These are phyloP conservation scores for Andricus grossulariae DNA, from an alignment of 1,140 invertebrate species.

Conservation along the genomic window DNA sequence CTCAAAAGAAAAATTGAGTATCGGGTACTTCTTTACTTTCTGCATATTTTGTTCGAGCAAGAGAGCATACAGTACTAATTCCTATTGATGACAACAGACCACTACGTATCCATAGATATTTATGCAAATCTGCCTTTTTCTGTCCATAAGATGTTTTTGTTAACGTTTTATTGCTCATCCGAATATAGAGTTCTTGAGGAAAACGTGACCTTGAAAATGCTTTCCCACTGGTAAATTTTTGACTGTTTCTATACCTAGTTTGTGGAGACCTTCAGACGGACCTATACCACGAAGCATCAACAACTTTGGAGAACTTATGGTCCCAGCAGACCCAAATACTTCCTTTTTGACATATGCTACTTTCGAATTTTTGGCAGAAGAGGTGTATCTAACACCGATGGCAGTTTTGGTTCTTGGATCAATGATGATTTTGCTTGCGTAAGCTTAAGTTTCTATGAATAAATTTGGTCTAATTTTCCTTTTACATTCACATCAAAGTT, in stretches of 20 bases:
- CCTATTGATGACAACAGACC: constrained; percentile 70
- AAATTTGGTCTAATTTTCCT: constrained; percentile 88
- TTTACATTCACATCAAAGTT: constrained; percentile 78
- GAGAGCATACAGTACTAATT: constrained; percentile 58
- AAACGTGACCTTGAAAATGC: constrained; percentile 83
- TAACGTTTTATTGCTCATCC: constrained; percentile 75
- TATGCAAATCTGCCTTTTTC: constrained; percentile 74
- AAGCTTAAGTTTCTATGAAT: constrained; percentile 81
- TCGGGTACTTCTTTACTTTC: constrained; percentile 74
- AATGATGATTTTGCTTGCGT: constrained; percentile 84
- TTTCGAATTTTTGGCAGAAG: constrained; percentile 67
- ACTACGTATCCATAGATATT: constrained; percentile 65
- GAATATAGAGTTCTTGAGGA: constrained; percentile 72
- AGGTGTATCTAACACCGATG: constrained; percentile 81
- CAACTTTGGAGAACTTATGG: constrained; percentile 77
- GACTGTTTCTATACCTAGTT: constrained; percentile 73
- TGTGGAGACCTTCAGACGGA: constrained; percentile 73
- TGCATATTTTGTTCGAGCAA: constrained; percentile 64
- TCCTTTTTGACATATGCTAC: constrained; percentile 54
- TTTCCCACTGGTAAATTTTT: constrained; percentile 82
- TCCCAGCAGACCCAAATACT: too few species aligned
- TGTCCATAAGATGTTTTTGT: constrained; percentile 70
- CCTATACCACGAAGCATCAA: constrained; percentile 79
- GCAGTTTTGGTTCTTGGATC: constrained; percentile 82
- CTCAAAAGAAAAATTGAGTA: constrained; percentile 81